Evolutionary conservation across 30 jellyfish, hydroid and myxozoan species (phyloP), one percentile per base, ranked within the genome.

Genomic region (Phacellophora camtschatica): DNA sequence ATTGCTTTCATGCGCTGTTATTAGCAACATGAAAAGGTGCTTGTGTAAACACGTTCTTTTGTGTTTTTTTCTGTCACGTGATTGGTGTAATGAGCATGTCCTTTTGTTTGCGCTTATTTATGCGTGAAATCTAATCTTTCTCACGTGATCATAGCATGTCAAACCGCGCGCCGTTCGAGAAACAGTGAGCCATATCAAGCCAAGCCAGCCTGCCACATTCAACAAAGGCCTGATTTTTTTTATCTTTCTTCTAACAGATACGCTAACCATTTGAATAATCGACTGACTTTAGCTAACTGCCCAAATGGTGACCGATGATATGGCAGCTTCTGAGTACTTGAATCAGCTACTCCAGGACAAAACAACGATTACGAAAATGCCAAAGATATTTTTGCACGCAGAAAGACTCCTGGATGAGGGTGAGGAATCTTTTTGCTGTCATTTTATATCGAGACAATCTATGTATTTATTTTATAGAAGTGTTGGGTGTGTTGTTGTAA

Each of bases 331-430:
- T 16, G 99, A 93, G 57, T 93, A 93, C 88, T 92, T 93, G 54
- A 86, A 93, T 57, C 99, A 93, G 62, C 95, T 93, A 12, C 69
- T 93, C 45, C 97, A 86, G 45, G 99, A 93, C 79, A 93, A 93
- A 67, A 93, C 97, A 3, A 86, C 99, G 42, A 87, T 93, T 0
- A 84, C 99, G 12, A 93, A 93, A 68, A 93, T 93, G 99, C 99
- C 99, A 65, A 93, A 93, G 84, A 93, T 93, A 16, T 93, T 93
- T 49, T 88, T 93, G 27, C 99, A 93, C 82, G 83, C 99, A 20
- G 99, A 93, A 80, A 86, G 99, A 74, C 75, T 93, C 54, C 95
- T 93, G 31, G 99, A 93, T 53, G 99, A 93, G 64, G 99, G 99
- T 93, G 48, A 65, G 89, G n/a, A n/a, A n/a, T n/a, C n/a, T n/a